Conservation (phyloP, 1,140 invertebrate genomes). For the Diachasmimorpha longicaudata region DNA sequence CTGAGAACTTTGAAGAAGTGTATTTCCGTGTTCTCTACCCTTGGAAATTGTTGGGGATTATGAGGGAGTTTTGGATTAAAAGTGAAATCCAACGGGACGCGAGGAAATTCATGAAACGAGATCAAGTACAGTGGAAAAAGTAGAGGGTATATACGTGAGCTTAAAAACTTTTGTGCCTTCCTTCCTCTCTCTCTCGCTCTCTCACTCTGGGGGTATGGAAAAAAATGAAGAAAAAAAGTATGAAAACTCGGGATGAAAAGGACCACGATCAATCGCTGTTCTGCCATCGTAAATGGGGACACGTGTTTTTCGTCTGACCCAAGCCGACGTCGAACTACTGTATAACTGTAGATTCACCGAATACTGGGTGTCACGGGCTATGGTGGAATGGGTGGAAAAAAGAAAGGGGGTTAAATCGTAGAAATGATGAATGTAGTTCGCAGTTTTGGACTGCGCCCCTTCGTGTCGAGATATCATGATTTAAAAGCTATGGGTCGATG, state of each 20-base stretch:
- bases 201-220: background rate
- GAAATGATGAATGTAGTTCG: conserved; percentile 27
- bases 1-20: background rate
- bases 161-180: background rate
- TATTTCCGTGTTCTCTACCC: background rate
- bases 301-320: background rate
- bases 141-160: background rate
- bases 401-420: background rate
- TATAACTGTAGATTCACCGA: background rate
- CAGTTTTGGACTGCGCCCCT: conserved; percentile 21
- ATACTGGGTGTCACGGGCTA: background rate
- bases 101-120: background rate
- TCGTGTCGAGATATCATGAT: conserved; percentile 27
- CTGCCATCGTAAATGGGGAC: background rate
- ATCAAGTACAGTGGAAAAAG: background rate
- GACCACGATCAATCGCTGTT: background rate
- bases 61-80: conserved; percentile 14
- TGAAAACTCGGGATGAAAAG: background rate
- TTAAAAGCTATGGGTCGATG: conserved; percentile 3
- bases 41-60: background rate
- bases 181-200: background rate
- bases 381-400: background rate
- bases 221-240: background rate
- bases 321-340: background rate
- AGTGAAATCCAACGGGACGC: conserved; percentile 9